Evolutionary conservation across 2,888 invertebrate genomes (phyloP).

Genomic region (Spilosoma lubricipeda): DNA sequence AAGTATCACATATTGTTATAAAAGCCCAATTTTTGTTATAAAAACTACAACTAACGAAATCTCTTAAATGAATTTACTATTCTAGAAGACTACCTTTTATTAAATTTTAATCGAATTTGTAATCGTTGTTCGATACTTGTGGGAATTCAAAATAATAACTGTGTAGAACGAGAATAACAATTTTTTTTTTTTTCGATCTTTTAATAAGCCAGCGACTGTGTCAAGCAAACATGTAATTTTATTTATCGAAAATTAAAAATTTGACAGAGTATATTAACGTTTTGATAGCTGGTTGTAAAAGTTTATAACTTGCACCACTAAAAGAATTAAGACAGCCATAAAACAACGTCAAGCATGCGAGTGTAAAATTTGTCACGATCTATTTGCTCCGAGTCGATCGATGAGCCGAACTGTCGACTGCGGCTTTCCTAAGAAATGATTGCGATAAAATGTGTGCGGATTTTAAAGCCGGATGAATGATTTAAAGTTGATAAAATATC

Average conservation of each 20-base stretch:
- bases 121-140: neutral
- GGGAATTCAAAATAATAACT: too few relatives aligned
- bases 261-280: too few relatives aligned
- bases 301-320: slow-evolving; percentile 36
- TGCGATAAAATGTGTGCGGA: slow-evolving; percentile 23
- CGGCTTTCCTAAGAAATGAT: slow-evolving; percentile 43
- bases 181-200: too few relatives aligned
- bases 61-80: neutral
- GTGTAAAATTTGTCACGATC: slow-evolving; percentile 74
- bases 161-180: too few relatives aligned
- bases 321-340: slow-evolving; percentile 68
- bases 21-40: neutral
- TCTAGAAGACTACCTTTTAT: neutral
- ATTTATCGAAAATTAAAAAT: too few relatives aligned
- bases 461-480: slow-evolving; percentile 15
- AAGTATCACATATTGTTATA: neutral
- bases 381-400: slow-evolving; percentile 62
- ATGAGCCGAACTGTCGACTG: slow-evolving; percentile 44
- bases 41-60: neutral
- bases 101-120: neutral
- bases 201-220: too few relatives aligned
- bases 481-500: slow-evolving; percentile 12
- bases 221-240: too few relatives aligned
- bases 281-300: neutral
- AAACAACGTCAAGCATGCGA: slow-evolving; percentile 72